These are phyloP conservation scores for Stylophora pistillata DNA, from an alignment of 64 coral and sea anemone genomes.

Conservation along the genomic window DNA sequence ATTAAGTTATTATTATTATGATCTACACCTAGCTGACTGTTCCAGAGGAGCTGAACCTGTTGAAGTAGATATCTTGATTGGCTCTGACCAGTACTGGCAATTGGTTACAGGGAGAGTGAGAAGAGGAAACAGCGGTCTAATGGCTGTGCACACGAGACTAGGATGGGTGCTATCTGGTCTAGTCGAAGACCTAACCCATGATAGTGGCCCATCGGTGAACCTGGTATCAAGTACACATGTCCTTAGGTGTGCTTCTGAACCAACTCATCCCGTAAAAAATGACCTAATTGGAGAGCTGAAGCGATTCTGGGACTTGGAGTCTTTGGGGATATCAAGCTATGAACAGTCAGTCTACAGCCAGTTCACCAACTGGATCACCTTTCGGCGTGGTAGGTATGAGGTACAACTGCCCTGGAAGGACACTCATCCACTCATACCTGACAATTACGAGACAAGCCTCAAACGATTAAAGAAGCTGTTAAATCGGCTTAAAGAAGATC, in stretches of 20 bases:
- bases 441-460: no score
- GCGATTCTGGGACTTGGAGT: slow-evolving; percentile 51
- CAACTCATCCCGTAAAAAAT: not conserved
- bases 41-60: not conserved
- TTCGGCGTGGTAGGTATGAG: no score
- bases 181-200: slow-evolving; percentile 5
- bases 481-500: no score
- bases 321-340: slow-evolving; percentile 33
- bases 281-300: slow-evolving; percentile 36
- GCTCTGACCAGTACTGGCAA: no score
- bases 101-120: no score
- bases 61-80: slow-evolving; percentile 39
- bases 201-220: slow-evolving; percentile 2
- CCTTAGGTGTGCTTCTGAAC: no score
- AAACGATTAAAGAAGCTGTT: no score
- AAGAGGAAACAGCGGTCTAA: no score
- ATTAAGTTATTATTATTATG: no score
- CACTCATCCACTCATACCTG: no score
- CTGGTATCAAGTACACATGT: slow-evolving; percentile 32
- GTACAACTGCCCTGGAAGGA: no score
- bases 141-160: no score
- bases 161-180: slow-evolving; percentile 41
- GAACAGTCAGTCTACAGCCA: slow-evolving; percentile 36
- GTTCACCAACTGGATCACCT: slow-evolving; percentile 36
- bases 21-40: slow-evolving; percentile 1